Base-by-base conservation (phyloP, 2,113 vertebrate species). In the Noctilio leporinus region DNA sequence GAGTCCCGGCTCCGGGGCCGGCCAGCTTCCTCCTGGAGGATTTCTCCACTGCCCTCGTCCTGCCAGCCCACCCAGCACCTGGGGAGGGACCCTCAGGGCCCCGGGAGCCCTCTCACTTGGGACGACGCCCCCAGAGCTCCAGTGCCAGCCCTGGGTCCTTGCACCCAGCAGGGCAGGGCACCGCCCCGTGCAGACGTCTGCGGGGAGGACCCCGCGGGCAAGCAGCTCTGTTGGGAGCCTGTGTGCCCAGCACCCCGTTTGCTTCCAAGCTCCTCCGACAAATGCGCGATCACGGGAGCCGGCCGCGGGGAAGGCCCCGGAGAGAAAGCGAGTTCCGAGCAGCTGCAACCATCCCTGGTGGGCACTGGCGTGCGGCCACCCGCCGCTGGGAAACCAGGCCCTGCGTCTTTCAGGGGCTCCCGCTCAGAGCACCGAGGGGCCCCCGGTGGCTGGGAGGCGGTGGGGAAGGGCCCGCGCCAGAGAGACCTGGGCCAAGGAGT, bases 261-360 rank as follows among this genome's bases (percentile, higher is more conserved):
- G 1, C 81, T 28, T 47, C 40, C 40, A 22, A 69, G 33, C 17
- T 6, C 20, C 10, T 30, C 40, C 47, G 93, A 72, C 53, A 38
- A 49, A 67, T 4, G 5, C 0, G 1, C 2, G 43, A 20, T 26
- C 22, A 1, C 1, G 0, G 12, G 33, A 12, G 33, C 69, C 28
- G 33, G 64, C 64, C 1, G 22, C 53, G 22, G 40, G 28, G 82
- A 55, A 51, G 49, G 7, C 53, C 53, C n/a, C 28, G 22, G 15
- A 10, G n/a, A 33, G 55, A 4, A 5, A 47, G 26, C 1, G 6
- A 11, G 33, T 28, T 49, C 28, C 14, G 35, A 19, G 7, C 3
- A 7, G 55, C 55, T 2, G 4, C 3, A 1, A 17, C 55, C 1
- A 0, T 7, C 1, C 65, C 35, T 64, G 47, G 22, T 1, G 1